These are phyloP conservation scores for Synodontis membranacea DNA, from an alignment of 2,113 vertebrate genomes.

Conservation along the genomic window DNA sequence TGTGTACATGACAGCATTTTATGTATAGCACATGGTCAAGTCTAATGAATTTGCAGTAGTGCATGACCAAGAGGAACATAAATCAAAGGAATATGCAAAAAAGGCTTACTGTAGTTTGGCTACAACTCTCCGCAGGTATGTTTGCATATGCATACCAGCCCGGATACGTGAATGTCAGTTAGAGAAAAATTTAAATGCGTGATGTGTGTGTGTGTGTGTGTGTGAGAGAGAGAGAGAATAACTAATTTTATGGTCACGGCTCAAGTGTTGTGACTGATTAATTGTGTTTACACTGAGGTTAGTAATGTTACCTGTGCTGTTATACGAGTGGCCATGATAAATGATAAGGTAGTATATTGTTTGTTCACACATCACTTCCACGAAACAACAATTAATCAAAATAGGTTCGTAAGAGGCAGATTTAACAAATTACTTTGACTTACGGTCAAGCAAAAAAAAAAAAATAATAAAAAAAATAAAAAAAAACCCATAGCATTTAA, in stretches of 20 bases:
- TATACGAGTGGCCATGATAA: slow-evolving; percentile 68
- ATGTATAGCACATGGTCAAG: neutral
- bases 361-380: slow-evolving; percentile 63
- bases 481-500: neutral
- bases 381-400: slow-evolving; percentile 63
- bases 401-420: slow-evolving; percentile 47
- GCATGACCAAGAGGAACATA: slow-evolving; percentile 27
- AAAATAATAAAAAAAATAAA: slow-evolving; percentile 42
- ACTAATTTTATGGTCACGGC: slow-evolving; percentile 18
- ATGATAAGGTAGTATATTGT: slow-evolving; percentile 61
- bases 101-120: neutral
- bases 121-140: neutral
- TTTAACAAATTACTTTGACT: slow-evolving; percentile 66
- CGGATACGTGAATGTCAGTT: neutral
- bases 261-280: slow-evolving; percentile 51
- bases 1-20: neutral
- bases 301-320: slow-evolving; percentile 61
- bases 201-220: neutral
- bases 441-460: slow-evolving; percentile 53
- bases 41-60: slow-evolving; percentile 14
- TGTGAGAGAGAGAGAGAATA: neutral
- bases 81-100: slow-evolving; percentile 35
- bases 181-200: neutral
- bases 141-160: slow-evolving; percentile 3
- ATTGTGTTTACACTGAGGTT: slow-evolving; percentile 52